Evolutionary conservation across 2,113 vertebrate genomes (phyloP).

Genomic region (Pedionomus torquatus): DNA sequence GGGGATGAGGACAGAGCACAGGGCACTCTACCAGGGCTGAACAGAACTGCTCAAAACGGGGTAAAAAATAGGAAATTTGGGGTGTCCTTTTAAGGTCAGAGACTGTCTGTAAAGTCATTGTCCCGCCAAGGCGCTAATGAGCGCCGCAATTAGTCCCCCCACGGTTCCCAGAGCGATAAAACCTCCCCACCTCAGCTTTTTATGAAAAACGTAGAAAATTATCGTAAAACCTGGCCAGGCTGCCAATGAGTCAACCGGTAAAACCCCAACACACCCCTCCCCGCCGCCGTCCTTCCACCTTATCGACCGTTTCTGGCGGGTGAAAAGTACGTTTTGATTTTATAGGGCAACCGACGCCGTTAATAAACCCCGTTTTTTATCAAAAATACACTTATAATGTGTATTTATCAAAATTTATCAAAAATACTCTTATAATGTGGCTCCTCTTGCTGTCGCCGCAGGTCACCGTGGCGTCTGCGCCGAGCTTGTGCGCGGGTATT

Average conservation of each 20-base stretch:
- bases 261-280: neutral
- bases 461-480: fast-evolving
- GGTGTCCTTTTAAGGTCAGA: neutral
- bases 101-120: neutral
- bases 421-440: fast-evolving
- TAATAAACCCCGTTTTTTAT: neutral
- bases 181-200: neutral
- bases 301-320: fast-evolving
- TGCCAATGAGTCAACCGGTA: neutral
- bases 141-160: neutral
- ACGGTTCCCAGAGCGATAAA: neutral
- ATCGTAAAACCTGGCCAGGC: fast-evolving
- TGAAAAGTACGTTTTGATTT: neutral
- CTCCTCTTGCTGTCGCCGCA: neutral
- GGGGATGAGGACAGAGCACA: neutral
- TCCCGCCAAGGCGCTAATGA: fast-evolving
- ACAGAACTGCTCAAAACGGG: neutral
- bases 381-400: neutral
- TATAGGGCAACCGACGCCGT: fast-evolving
- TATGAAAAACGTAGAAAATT: neutral
- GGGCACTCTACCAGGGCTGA: neutral
- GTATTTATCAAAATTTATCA: too few species aligned
- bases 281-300: neutral
- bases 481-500: neutral
- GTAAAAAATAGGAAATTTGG: neutral